phyloP scores from a whole-genome alignment of 2,113 vertebrate genomes.

The Hemiprocne comata region DNA sequence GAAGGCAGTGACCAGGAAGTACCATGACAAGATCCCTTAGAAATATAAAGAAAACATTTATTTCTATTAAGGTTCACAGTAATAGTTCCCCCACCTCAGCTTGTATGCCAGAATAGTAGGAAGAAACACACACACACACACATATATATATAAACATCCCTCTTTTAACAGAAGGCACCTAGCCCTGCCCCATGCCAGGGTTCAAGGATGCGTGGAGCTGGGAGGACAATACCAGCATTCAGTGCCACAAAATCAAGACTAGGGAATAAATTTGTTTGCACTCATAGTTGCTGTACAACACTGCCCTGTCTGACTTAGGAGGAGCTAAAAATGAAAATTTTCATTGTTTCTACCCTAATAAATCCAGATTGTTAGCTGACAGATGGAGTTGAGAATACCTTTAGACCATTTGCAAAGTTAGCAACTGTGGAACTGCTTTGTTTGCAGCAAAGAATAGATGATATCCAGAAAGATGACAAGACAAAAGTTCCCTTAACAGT shows the following conservation, averaged over 20 bases:
- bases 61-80: neutral
- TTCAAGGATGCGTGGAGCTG: accelerated
- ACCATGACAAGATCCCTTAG: neutral
- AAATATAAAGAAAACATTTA: neutral
- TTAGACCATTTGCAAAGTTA: neutral
- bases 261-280: neutral
- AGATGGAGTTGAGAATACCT: neutral
- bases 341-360: neutral
- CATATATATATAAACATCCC: too few relatives aligned
- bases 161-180: neutral
- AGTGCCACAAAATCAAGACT: neutral
- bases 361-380: neutral
- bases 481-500: neutral
- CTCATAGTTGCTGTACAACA: neutral
- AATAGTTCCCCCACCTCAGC: neutral
- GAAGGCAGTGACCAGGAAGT: neutral
- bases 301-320: neutral
- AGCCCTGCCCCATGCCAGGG: too few relatives aligned
- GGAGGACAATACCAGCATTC: neutral
- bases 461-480: neutral
- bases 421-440: neutral
- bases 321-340: neutral
- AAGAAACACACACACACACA: too few relatives aligned
- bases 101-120: neutral
- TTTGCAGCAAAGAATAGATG: neutral